A percentile compares a stretch with the other conserved stretches of the same genome.
These are phyloP conservation scores for Ennomos erosarius DNA, from an alignment of 2,888 invertebrate genomes.

Conservation along the genomic window DNA sequence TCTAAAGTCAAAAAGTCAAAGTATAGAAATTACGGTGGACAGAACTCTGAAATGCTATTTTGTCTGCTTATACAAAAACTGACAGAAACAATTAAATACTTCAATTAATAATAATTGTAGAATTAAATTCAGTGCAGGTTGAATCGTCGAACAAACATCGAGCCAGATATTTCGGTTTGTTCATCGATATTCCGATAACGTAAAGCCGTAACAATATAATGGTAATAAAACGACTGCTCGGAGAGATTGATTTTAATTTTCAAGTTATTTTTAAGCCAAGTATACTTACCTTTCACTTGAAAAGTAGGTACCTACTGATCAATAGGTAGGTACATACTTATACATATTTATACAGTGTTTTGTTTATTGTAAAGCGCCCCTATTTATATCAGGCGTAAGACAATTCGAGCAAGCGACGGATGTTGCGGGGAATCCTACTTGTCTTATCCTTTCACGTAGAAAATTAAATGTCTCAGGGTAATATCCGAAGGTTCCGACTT, in stretches of 20 bases:
- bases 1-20: constrained; percentile 11
- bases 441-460: constrained; percentile 84
- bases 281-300: background rate
- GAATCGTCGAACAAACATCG: constrained; percentile 3
- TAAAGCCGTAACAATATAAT: too few species aligned
- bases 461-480: constrained; percentile 83
- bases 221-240: too few species aligned
- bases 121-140: constrained; percentile 1
- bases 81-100: too few species aligned
- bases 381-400: constrained; percentile 68
- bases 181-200: background rate
- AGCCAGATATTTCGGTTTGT: constrained; percentile 10
- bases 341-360: constrained; percentile 23
- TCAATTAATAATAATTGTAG: background rate
- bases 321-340: too few species aligned
- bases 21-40: background rate
- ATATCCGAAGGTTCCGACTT: constrained; percentile 71
- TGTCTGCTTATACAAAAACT: too few species aligned
- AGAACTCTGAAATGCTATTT: too few species aligned
- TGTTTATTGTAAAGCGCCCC: constrained; percentile 35
- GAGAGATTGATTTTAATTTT: too few species aligned
- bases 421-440: constrained; percentile 72
- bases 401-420: constrained; percentile 69
- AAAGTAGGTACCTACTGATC: background rate
- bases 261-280: too few species aligned